These are phyloP conservation scores for Pseudolycoriella hygida DNA, from an alignment of 2,888 invertebrate genomes.

Conservation along the genomic window DNA sequence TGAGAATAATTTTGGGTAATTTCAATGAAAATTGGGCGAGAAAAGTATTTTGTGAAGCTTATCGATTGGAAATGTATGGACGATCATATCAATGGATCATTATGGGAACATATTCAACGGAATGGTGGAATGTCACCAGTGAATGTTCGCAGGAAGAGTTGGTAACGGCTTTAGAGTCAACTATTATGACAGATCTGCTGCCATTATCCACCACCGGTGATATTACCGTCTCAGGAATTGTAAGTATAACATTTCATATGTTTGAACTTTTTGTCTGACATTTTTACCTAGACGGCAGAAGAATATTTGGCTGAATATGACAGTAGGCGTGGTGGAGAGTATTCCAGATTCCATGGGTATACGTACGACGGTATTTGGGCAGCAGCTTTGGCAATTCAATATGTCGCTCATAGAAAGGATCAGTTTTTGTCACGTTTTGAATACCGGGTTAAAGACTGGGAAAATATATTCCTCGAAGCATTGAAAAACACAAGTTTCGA, in stretches of 20 bases:
- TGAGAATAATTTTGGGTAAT: slow-evolving; percentile 87
- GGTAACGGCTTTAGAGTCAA: slow-evolving; percentile 64
- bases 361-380: slow-evolving; percentile 98
- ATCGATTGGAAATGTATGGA: slow-evolving; percentile 73
- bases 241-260: slow-evolving; percentile 33
- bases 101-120: slow-evolving; percentile 65
- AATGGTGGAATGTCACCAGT: slow-evolving; percentile 53
- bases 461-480: slow-evolving; percentile 68
- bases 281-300: slow-evolving; percentile 53
- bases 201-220: slow-evolving; percentile 75
- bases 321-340: slow-evolving; percentile 58
- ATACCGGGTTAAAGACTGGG: slow-evolving; percentile 77
- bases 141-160: slow-evolving; percentile 59
- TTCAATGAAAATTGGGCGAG: slow-evolving; percentile 91
- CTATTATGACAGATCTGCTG: slow-evolving; percentile 73
- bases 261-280: not conserved
- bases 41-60: slow-evolving; percentile 74
- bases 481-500: slow-evolving; percentile 85
- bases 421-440: slow-evolving; percentile 66
- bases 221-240: slow-evolving; percentile 76
- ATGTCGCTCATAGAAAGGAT: slow-evolving; percentile 66
- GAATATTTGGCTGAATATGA: slow-evolving; percentile 79
- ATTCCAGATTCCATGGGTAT: slow-evolving; percentile 91
- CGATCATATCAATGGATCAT: slow-evolving; percentile 90
- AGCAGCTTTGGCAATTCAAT: slow-evolving; percentile 85